Base-by-base conservation (phyloP, 2,113 vertebrate species). In the Cyanocitta stelleri region DNA sequence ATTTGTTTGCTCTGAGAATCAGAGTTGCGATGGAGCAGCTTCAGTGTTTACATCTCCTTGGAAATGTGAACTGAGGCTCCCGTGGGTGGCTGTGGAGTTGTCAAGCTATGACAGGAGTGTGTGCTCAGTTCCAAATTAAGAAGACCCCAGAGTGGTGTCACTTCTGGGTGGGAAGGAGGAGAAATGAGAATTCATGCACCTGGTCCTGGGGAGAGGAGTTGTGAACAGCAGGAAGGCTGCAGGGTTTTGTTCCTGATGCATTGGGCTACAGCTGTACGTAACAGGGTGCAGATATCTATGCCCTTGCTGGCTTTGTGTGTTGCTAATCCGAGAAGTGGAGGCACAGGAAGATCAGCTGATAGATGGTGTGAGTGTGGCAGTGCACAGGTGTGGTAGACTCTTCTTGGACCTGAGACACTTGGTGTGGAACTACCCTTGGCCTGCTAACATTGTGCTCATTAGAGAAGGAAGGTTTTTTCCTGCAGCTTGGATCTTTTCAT, bases 1-100 rank as follows among this genome's bases (percentile, higher is more conserved):
- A 91, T 95, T 94, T 88, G 89, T 95, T 96, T 96, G 93, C 83
- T 84, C 85, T 87, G 87, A 90, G 85, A 96, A 91, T 89, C 74
- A 41, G 74, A 69, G 86, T 8, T 1, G 58, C 87, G 87, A 82
- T 92, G 83, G 85, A 87, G 68, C 81, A 81, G 85, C 84, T 68
- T 96, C 80, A 80, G 49, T 91, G 82, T 96, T 96, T 96, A 94
- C 18, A 64, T 95, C 71, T 96, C 63, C 75, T 92, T 95, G 76
- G 90, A 96, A 95, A 96, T 89, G 69, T 59, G 93, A 87, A 85
- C 48, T 41, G 88, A 75, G 48, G 44, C 67, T 95, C 66, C 37
- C 14, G 30, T 61, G 68, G 37, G 64, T 64, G 30, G 55, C 63
- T 95, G 52, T 58, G 62, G 67, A 79, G 62, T 49, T 93, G 79